These are phyloP conservation scores for Sitta europaea DNA, from an alignment of 2,113 vertebrate species.

Conservation along the genomic window DNA sequence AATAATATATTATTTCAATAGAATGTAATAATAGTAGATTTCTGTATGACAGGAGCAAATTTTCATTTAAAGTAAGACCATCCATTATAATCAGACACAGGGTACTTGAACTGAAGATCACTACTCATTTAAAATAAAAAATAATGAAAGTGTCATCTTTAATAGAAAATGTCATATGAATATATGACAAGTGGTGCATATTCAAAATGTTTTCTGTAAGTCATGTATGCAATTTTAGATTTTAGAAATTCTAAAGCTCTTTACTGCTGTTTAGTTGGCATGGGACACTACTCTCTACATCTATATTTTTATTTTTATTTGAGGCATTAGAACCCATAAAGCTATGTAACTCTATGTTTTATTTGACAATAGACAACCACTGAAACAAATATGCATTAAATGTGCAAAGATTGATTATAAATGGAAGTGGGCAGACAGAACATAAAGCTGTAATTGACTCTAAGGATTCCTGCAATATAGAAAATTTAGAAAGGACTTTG, in stretches of 20 bases:
- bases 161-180: slow-evolving; percentile 52
- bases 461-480: not conserved
- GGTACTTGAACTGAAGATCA: slow-evolving; percentile 64
- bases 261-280: not conserved
- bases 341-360: not conserved
- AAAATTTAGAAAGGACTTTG: not conserved
- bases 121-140: slow-evolving; percentile 72
- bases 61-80: slow-evolving; percentile 67
- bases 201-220: not conserved
- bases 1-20: slow-evolving; percentile 70
- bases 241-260: not conserved
- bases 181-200: slow-evolving; percentile 9
- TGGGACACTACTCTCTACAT: not conserved
- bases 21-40: slow-evolving; percentile 63
- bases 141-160: slow-evolving; percentile 61
- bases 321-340: not conserved
- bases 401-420: not conserved
- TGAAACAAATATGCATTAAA: not conserved
- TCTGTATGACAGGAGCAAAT: slow-evolving; percentile 67
- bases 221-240: not conserved
- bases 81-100: slow-evolving; percentile 68
- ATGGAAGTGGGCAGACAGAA: not conserved
- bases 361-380: not conserved
- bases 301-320: slow-evolving; percentile 3
- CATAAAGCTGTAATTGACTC: not conserved